A percentile compares a stretch with the other conserved stretches of the same genome.
These are phyloP conservation scores for Drosophila multiciliata DNA, from an alignment of 2,888 invertebrate species.

Conservation along the genomic window DNA sequence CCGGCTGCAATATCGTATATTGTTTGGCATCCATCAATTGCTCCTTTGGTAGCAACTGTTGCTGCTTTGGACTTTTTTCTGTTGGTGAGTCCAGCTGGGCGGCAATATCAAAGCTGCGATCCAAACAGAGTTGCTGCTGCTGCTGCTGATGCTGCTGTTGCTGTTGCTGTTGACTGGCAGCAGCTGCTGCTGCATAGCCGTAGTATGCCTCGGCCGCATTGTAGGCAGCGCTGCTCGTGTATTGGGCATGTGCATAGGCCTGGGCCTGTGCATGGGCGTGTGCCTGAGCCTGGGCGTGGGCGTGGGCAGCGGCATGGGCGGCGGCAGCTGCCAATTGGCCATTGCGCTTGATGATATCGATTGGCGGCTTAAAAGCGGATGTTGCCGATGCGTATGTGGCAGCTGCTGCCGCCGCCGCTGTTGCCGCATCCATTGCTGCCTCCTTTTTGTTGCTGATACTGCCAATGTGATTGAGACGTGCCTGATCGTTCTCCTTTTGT, in stretches of 20 bases:
- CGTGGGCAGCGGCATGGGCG: constrained; percentile 63
- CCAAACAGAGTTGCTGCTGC: constrained; percentile 43
- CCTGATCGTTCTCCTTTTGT: constrained; percentile 85
- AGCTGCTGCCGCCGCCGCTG: constrained; percentile 86
- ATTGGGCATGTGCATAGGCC: constrained; percentile 54
- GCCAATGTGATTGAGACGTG: constrained; percentile 75
- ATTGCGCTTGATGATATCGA: constrained; percentile 87
- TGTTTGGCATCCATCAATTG: constrained; percentile 88
- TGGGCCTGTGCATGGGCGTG: constrained; percentile 48
- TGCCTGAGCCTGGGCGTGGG: constrained; percentile 51
- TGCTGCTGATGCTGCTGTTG: constrained; percentile 23
- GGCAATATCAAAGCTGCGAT: constrained; percentile 55
- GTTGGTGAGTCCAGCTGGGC: constrained; percentile 52
- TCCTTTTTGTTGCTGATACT: constrained; percentile 3
- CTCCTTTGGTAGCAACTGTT: constrained; percentile 23
- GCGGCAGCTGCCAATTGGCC: constrained; percentile 71
- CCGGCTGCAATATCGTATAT: constrained; percentile 94
- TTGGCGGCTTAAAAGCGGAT: constrained; percentile 92
- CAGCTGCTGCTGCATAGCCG: constrained; percentile 74
- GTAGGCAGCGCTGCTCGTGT: constrained; percentile 66
- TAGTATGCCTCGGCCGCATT: constrained; percentile 77
- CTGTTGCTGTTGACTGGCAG: constrained; percentile 62
- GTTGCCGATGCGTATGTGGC: constrained; percentile 89
- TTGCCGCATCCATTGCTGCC: neutral
- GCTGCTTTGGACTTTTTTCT: constrained; percentile 18